phyloP scores from a whole-genome alignment of 2,113 vertebrate genomes.

The Rhagologus leucostigma region DNA sequence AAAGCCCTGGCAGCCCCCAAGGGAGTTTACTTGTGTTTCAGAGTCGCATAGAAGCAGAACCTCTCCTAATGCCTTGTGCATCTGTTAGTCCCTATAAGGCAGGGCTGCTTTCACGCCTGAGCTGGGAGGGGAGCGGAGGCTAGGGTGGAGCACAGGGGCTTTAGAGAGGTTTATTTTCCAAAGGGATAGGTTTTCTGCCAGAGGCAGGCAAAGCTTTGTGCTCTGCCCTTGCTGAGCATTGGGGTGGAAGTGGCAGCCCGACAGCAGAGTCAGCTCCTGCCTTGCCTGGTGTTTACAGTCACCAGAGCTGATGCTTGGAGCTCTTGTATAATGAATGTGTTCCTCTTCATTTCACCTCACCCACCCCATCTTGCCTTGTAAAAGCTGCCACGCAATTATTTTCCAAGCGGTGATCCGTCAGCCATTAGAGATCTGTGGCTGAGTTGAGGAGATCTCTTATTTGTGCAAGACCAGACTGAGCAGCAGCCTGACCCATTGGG shows the following conservation, averaged over 20 bases:
- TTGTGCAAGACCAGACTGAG: neutral
- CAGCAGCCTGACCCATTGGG: neutral
- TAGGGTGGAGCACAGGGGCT: neutral
- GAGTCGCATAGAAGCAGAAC: neutral
- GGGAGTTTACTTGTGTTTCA: neutral
- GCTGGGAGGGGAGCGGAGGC: neutral
- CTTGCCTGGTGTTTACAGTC: neutral
- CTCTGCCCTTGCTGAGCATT: neutral
- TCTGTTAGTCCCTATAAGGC: accelerated
- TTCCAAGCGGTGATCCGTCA: neutral
- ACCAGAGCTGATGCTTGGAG: neutral
- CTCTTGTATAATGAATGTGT: neutral
- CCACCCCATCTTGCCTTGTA: neutral
- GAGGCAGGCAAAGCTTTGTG: neutral
- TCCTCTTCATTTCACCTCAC: neutral
- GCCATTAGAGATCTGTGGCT: neutral
- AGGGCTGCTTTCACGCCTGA: neutral
- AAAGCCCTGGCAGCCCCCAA: neutral
- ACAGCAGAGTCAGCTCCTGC: neutral
- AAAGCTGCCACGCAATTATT: neutral
- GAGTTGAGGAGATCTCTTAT: neutral
- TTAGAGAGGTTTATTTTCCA: neutral
- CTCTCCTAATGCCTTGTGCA: neutral
- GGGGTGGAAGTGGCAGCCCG: neutral
- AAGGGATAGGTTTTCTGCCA: neutral